Evolutionary conservation across 2,888 invertebrate genomes (phyloP).

Genomic region (Nymphalis urticae): DNA sequence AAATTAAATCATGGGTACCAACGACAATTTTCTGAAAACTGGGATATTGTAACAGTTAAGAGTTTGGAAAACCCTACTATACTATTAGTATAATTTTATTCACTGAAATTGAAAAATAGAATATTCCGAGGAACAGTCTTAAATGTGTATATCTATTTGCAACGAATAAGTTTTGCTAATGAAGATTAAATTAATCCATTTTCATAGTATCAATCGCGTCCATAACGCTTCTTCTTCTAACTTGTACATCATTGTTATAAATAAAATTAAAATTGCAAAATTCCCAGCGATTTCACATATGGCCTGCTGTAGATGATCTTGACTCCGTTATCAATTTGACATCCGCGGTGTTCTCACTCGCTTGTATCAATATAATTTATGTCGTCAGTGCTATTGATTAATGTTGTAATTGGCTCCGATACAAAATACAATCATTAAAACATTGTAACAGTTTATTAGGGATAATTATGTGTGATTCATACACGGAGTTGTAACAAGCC

Average conservation of each 20-base stretch:
- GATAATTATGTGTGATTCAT: slow-evolving; percentile 42
- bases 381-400: slow-evolving; percentile 72
- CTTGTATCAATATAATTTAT: slow-evolving; percentile 77
- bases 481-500: slow-evolving; percentile 21
- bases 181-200: background rate
- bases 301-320: slow-evolving; percentile 74
- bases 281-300: slow-evolving; percentile 79
- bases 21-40: too few species aligned
- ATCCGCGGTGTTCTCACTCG: slow-evolving; percentile 63
- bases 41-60: too few species aligned
- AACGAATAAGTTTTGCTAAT: background rate
- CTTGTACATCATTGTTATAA: slow-evolving; percentile 64
- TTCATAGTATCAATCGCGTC: background rate
- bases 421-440: slow-evolving; percentile 43
- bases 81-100: too few species aligned
- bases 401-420: slow-evolving; percentile 68
- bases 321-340: slow-evolving; percentile 72
- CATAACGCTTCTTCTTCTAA: slow-evolving; percentile 37
- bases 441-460: slow-evolving; percentile 39
- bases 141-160: too few species aligned
- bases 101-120: too few species aligned
- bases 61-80: too few species aligned
- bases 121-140: too few species aligned
- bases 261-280: slow-evolving; percentile 82
- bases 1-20: too few species aligned